Evolutionary conservation across 1,140 invertebrate species (phyloP).

Genomic region (Spodoptera litura): DNA sequence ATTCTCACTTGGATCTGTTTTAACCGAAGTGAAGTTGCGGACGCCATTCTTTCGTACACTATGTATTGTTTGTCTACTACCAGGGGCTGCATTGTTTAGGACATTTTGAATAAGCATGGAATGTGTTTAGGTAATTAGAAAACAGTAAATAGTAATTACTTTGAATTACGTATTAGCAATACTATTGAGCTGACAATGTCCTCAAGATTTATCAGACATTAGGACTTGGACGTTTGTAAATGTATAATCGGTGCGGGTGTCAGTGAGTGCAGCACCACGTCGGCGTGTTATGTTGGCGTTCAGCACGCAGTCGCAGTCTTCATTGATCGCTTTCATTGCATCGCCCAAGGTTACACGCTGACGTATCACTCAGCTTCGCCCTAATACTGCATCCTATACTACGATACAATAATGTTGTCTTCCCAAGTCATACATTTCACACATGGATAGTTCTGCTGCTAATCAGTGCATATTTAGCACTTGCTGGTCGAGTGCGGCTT

Average conservation of each 20-base stretch:
- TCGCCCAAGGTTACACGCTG: conserved; percentile 3
- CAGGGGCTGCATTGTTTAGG: too few relatives aligned
- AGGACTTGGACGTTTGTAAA: too few relatives aligned
- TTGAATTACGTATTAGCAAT: too few relatives aligned
- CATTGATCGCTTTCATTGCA: conserved; percentile 34
- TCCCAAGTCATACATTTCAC: conserved; percentile 7
- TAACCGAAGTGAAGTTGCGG: too few relatives aligned
- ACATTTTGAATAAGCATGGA: too few relatives aligned
- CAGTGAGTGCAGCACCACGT: not conserved
- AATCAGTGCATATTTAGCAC: conserved; percentile 49
- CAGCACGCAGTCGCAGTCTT: conserved; percentile 35
- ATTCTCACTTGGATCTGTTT: too few relatives aligned
- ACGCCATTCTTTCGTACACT: too few relatives aligned
- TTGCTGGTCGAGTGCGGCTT: conserved; percentile 39
- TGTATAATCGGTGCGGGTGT: not conserved
- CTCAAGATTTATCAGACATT: too few relatives aligned
- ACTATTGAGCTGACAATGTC: too few relatives aligned
- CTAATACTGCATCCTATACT: not conserved
- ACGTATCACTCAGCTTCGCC: not conserved
- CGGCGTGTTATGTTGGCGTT: conserved; percentile 19
- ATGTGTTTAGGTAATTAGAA: too few relatives aligned
- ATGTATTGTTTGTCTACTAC: too few relatives aligned
- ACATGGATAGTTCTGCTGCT: conserved; percentile 29
- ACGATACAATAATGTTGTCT: not conserved
- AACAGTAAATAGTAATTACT: too few relatives aligned